Evolutionary conservation across 2,797 vertebrate species (phyloP), one percentile per base, ranked within the genome.

Genomic region (Spinibarbus caldwelli): DNA sequence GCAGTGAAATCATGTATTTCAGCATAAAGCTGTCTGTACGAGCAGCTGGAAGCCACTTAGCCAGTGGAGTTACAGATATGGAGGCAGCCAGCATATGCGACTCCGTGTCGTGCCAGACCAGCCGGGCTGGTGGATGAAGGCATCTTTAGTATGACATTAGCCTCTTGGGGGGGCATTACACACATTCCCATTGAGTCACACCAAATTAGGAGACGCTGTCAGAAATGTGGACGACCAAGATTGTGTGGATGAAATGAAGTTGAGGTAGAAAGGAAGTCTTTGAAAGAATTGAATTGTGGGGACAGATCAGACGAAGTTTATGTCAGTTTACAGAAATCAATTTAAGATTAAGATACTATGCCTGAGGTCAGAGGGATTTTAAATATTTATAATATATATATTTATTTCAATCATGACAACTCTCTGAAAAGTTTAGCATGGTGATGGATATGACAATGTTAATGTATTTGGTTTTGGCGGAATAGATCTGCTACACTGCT

Each of bases 41-140:
- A 87, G 82, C 89, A 90, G 89, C 88, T 90, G 86, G 88, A 90
- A 86, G 80, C 86, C 86, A 88, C 85, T 90, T 90, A 90, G 73
- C 71, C 75, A 41, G 43, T 26, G 72, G 80, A 67, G 68, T 79
- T 79, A 82, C 68, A 85, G 43, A 80, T 88, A 85, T 90, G 85
- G 77, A 83, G 59, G 71, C 77, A 79, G 43, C 43, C 36, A 77
- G 73, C 76, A 88, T 87, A 84, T 90, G 86, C 3, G 45, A 36
- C 80, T 84, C 68, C 78, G 83, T 83, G 86, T 45, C 23, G 45
- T 80, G 75, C 72, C 80, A 66, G 49, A 76, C 23, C 75, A 68
- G 59, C 80, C 47, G 4, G 31, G 70, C 64, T 79, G 81, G 71
- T 79, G n/a, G 17, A 71, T 71, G 71, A 68, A 79, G 73, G 71